Percentiles rank a stretch among this genome's conserved stretches.
phyloP scores from a whole-genome alignment of 2,888 invertebrate genomes.

The Aphidius colemani region DNA sequence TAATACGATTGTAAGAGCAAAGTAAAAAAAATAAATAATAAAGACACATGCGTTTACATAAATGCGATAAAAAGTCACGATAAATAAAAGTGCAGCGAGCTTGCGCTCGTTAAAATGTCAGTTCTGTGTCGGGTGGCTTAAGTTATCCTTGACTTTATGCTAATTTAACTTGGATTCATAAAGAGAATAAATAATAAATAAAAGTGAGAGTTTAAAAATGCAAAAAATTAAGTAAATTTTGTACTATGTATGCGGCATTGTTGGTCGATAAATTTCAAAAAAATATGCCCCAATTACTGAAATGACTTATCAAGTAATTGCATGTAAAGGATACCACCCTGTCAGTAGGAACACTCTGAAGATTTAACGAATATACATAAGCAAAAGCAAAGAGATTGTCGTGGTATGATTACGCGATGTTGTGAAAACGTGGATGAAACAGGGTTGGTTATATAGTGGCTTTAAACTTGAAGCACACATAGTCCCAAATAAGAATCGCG shows the following conservation, averaged over 20 bases:
- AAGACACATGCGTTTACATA: conserved; percentile 17
- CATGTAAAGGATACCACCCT: conserved; percentile 46
- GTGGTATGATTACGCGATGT: conserved; percentile 39
- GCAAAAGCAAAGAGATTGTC: conserved; percentile 38
- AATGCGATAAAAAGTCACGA: conserved; percentile 42
- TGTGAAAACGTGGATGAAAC: conserved; percentile 23
- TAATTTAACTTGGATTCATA: conserved; percentile 42
- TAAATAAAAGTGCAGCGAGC: conserved; percentile 44
- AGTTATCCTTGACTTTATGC: conserved; percentile 51
- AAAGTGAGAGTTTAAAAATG: too few species aligned
- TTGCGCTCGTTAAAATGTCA: conserved; percentile 52
- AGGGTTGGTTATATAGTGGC: conserved; percentile 26
- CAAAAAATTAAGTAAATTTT: background rate
- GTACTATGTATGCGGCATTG: conserved; percentile 11
- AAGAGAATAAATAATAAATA: background rate
- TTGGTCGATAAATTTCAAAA: conserved; percentile 49
- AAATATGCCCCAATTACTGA: conserved; percentile 57
- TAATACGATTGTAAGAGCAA: too few species aligned
- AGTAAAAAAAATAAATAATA: background rate
- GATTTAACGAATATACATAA: conserved; percentile 16
- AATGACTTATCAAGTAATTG: conserved; percentile 59
- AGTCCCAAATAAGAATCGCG: conserved; percentile 43
- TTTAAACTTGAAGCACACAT: conserved; percentile 51
- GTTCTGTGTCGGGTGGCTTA: conserved; percentile 40
- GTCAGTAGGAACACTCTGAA: conserved; percentile 22